A percentile compares a stretch with the other conserved stretches of the same genome.
Evolutionary conservation across 2,888 invertebrate species (phyloP).

Genomic region (Trisateles emortualis): DNA sequence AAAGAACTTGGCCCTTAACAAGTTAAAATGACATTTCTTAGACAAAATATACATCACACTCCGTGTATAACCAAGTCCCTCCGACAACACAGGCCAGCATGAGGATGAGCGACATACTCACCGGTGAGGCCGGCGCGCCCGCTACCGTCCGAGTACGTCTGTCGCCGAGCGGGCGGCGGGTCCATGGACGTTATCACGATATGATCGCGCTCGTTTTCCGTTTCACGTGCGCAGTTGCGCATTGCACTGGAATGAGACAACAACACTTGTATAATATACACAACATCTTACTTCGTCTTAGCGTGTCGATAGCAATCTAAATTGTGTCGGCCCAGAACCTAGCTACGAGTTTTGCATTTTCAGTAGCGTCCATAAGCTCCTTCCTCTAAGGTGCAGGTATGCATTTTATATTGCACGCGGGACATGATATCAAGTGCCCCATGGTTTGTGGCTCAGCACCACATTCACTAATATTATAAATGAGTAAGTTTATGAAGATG

Average conservation of each 20-base stretch:
- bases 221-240: constrained; percentile 87
- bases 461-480: too few relatives aligned
- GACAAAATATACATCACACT: constrained; percentile 1
- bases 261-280: background rate
- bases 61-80: constrained; percentile 4
- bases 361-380: too few relatives aligned
- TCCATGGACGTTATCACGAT: constrained; percentile 89
- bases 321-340: too few relatives aligned
- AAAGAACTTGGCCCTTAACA: too few relatives aligned
- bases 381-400: too few relatives aligned
- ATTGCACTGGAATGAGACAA: constrained; percentile 87
- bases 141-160: constrained; percentile 84
- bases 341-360: too few relatives aligned
- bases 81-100: background rate
- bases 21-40: too few relatives aligned
- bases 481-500: too few relatives aligned
- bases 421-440: too few relatives aligned
- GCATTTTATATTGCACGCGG: too few relatives aligned
- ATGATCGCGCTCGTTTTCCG: constrained; percentile 82
- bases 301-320: too few relatives aligned
- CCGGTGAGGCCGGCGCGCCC: constrained; percentile 71
- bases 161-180: constrained; percentile 89
- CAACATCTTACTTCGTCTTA: background rate
- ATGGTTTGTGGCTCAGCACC: too few relatives aligned
- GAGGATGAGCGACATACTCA: constrained; percentile 50